A percentile compares a stretch with the other conserved stretches of the same genome.
phyloP scores from a whole-genome alignment of 1,140 invertebrate genomes.

The Linepithema humile region DNA sequence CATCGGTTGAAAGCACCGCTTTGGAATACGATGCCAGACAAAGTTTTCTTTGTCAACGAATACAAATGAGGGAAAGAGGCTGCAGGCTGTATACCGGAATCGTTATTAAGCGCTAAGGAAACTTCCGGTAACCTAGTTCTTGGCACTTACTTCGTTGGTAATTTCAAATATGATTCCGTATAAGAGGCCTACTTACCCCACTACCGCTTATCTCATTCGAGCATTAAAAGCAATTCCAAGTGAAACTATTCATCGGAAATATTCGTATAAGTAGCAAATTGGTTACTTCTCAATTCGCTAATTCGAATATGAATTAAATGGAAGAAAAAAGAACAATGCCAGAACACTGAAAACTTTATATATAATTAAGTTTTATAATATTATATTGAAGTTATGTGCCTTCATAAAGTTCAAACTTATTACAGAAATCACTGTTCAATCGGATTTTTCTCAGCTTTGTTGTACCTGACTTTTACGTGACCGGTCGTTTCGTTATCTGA shows the following conservation, averaged over 20 bases:
- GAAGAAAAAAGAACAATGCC: neutral
- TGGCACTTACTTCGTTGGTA: neutral
- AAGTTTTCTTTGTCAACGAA: slow-evolving; percentile 43
- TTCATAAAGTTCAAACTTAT: too few relatives aligned
- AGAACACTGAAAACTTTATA: too few relatives aligned
- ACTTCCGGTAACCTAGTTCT: slow-evolving; percentile 40
- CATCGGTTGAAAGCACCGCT: slow-evolving; percentile 3
- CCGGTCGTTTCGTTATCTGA: neutral
- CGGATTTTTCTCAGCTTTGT: neutral
- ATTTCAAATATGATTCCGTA: slow-evolving; percentile 27
- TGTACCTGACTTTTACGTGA: neutral
- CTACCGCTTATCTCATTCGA: neutral
- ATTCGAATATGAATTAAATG: too few relatives aligned
- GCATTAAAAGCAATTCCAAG: neutral
- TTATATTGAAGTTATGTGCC: too few relatives aligned
- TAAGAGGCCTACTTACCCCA: neutral
- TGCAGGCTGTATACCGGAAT: slow-evolving; percentile 21
- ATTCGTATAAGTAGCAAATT: neutral
- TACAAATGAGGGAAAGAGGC: slow-evolving; percentile 41
- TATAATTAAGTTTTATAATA: too few relatives aligned
- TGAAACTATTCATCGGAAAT: neutral
- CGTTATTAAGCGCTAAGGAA: slow-evolving; percentile 26
- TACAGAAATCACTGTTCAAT: too few relatives aligned
- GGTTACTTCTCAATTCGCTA: too few relatives aligned
- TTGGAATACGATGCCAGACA: slow-evolving; percentile 1